These are phyloP conservation scores for Cotesia chilonis DNA, from an alignment of 1,140 invertebrate species.

Conservation along the genomic window DNA sequence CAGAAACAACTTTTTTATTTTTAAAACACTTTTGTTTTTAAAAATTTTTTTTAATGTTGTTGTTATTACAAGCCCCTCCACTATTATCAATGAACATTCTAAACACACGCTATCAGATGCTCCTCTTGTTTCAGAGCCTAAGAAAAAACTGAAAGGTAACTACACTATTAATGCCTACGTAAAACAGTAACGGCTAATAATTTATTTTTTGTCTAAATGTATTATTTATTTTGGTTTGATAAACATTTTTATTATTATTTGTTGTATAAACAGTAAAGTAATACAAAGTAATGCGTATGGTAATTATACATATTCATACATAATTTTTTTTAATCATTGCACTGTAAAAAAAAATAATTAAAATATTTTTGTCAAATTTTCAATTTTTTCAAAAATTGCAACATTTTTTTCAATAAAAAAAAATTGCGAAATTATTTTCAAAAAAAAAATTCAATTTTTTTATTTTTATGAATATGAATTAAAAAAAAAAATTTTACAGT, in stretches of 20 bases:
- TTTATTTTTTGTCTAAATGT: constrained; percentile 46
- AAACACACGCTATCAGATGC: constrained; percentile 66
- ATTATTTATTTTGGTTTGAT: constrained; percentile 34
- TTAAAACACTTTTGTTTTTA: not conserved
- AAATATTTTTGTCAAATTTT: not conserved
- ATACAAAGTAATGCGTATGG: constrained; percentile 47
- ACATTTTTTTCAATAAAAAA: too few relatives aligned
- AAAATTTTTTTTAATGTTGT: constrained; percentile 1
- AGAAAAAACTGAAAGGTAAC: constrained; percentile 78
- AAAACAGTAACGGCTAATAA: constrained; percentile 50
- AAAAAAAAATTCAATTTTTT: too few relatives aligned
- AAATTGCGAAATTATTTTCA: too few relatives aligned
- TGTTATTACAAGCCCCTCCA: constrained; percentile 41
- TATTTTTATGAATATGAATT: not conserved
- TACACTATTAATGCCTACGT: constrained; percentile 53
- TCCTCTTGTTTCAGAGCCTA: constrained; percentile 76
- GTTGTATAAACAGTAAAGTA: constrained; percentile 36
- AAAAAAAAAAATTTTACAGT: too few relatives aligned
- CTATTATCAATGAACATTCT: constrained; percentile 61
- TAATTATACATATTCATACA: constrained; percentile 35
- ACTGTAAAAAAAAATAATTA: not conserved
- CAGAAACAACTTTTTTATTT: not conserved
- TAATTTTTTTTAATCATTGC: constrained; percentile 1
- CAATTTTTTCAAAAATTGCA: too few relatives aligned
- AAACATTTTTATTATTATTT: constrained; percentile 4